phyloP scores from a whole-genome alignment of 2,888 invertebrate species.

The Neoitamus cyanurus region DNA sequence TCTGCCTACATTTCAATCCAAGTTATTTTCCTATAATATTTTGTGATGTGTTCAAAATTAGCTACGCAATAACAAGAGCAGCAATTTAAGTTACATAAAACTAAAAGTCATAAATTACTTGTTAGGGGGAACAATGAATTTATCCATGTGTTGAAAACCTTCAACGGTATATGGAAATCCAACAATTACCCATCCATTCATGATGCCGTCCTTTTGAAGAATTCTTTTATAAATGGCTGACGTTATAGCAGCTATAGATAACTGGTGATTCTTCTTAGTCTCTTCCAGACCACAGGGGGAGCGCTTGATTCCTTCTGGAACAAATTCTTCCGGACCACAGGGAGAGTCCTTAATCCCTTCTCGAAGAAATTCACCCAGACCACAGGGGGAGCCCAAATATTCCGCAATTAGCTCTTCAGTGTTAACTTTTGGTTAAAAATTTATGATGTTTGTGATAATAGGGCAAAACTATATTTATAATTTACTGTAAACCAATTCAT shows the following conservation, averaged over 20 bases:
- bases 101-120: conserved; percentile 59
- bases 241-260: conserved; percentile 57
- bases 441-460: not conserved
- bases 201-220: conserved; percentile 67
- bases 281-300: no score
- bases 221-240: conserved; percentile 59
- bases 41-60: no score
- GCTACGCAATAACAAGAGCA: no score
- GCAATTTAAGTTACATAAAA: no score
- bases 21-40: no score
- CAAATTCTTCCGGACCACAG: conserved; percentile 52
- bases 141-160: conserved; percentile 70
- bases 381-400: conserved; percentile 59
- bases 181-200: conserved; percentile 72
- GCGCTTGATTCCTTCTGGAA: conserved; percentile 57
- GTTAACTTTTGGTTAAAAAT: conserved; percentile 63
- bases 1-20: no score
- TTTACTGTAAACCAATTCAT: conserved; percentile 68
- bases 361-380: conserved; percentile 56
- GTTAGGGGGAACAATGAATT: conserved; percentile 70
- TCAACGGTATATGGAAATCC: conserved; percentile 69
- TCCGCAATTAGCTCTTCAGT: conserved; percentile 66
- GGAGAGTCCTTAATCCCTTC: conserved; percentile 56
- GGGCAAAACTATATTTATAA: not conserved
- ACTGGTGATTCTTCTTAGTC: conserved; percentile 55